These are phyloP conservation scores for Tokudaia tokunoshimensis DNA, from an alignment of 2,797 vertebrate species.

Conservation along the genomic window DNA sequence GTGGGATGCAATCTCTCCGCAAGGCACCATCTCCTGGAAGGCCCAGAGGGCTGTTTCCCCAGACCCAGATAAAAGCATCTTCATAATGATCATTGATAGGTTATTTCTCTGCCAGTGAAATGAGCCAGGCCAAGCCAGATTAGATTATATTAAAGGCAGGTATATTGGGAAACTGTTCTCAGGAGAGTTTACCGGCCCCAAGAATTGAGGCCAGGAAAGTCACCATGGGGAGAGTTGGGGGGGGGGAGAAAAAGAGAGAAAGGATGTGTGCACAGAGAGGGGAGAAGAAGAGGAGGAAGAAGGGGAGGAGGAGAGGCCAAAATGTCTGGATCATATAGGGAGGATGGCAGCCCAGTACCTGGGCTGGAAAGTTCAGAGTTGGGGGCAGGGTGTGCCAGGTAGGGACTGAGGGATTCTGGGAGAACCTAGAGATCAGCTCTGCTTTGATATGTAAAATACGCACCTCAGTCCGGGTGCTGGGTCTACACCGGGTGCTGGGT, in stretches of 20 bases:
- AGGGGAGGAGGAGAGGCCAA: not conserved
- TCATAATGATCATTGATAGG: not conserved
- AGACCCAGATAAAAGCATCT: not conserved
- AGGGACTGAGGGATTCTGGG: not conserved
- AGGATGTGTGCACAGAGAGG: not conserved
- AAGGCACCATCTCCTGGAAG: not conserved
- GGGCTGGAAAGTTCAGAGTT: not conserved
- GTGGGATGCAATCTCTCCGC: not conserved
- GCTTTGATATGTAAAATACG: not conserved
- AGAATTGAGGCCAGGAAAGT: not conserved
- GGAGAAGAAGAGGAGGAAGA: not conserved
- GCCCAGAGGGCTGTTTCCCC: not conserved
- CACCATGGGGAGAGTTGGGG: not conserved
- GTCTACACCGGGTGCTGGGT: not conserved
- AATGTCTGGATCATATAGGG: not conserved
- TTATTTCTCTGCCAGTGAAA: not conserved
- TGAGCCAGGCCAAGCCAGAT: not conserved
- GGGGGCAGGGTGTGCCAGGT: not conserved
- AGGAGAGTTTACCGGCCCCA: not conserved
- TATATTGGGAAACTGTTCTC: not conserved
- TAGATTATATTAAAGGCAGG: not conserved
- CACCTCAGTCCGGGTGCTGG: not conserved
- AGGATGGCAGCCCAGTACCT: not conserved
- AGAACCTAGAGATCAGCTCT: not conserved
- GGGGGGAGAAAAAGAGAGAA: not conserved